Evolutionary conservation across 2,113 vertebrate species (phyloP).

Genomic region (Mohoua ochrocephala): DNA sequence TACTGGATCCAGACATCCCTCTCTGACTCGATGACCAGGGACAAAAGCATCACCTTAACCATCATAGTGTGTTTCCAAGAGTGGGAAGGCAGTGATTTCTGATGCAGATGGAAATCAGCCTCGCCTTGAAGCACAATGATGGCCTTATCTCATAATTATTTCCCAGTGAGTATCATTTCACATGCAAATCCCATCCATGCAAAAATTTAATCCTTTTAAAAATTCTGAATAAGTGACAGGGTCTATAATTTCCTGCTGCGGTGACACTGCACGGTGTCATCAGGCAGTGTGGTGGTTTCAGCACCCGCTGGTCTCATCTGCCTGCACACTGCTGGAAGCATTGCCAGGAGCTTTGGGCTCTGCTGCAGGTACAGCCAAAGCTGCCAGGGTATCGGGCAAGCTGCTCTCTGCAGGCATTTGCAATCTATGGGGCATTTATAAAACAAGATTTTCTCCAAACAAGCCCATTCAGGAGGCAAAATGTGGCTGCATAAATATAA

Average conservation of each 20-base stretch:
- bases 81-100: not conserved
- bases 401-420: not conserved
- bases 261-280: not conserved
- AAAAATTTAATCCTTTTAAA: slow-evolving; percentile 19
- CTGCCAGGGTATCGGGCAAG: not conserved
- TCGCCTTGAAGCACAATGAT: not conserved
- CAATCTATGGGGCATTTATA: too few species aligned
- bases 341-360: not conserved
- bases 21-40: not conserved
- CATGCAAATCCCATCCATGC: slow-evolving; percentile 29
- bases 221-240: not conserved
- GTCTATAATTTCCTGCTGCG: slow-evolving; percentile 37
- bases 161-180: slow-evolving; percentile 34
- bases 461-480: not conserved
- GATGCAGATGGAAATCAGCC: not conserved
- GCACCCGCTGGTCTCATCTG: not conserved
- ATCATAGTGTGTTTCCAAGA: not conserved
- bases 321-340: not conserved
- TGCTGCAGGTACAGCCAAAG: not conserved
- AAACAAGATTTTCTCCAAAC: not conserved
- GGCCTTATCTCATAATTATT: slow-evolving; percentile 10
- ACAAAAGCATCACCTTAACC: not conserved
- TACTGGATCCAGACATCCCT: not conserved
- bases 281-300: not conserved
- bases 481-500: not conserved